Conservation (phyloP, 1,140 invertebrate species). For the Lysiphlebus fabarum region DNA sequence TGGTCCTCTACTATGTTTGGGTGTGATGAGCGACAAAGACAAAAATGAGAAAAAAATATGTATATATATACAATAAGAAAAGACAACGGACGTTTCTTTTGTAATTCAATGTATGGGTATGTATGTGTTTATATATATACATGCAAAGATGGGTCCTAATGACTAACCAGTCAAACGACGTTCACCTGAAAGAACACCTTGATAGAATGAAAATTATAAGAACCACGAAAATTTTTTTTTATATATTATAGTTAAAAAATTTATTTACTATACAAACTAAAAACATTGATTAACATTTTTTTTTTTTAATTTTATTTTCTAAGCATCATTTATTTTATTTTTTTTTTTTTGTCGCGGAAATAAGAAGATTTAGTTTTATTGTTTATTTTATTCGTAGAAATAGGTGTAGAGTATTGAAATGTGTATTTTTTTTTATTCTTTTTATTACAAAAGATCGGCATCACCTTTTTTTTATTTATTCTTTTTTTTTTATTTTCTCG, state of each 20-base stretch:
- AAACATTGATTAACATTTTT: background rate
- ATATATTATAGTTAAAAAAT: background rate
- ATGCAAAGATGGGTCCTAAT: constrained; percentile 31
- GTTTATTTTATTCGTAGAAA: no score
- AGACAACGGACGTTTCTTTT: background rate
- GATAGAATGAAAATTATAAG: constrained; percentile 25
- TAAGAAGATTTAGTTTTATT: no score
- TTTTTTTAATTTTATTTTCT: no score
- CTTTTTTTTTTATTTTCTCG: no score
- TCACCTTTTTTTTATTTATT: no score
- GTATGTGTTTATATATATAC: constrained; percentile 18
- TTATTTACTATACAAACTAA: constrained; percentile 8
- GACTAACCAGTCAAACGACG: constrained; percentile 28
- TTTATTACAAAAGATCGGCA: no score
- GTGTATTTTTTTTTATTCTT: no score
- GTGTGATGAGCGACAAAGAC: background rate
- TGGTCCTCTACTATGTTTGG: no score
- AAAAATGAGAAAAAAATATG: background rate
- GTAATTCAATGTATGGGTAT: no score
- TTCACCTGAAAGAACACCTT: constrained; percentile 12
- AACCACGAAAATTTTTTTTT: constrained; percentile 15
- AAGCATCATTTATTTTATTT: no score
- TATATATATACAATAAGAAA: background rate
- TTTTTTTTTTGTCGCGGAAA: no score
- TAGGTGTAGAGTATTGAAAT: no score